These are phyloP conservation scores for Pseudochaenichthys georgianus DNA, from an alignment of 2,797 vertebrate species.

Conservation along the genomic window DNA sequence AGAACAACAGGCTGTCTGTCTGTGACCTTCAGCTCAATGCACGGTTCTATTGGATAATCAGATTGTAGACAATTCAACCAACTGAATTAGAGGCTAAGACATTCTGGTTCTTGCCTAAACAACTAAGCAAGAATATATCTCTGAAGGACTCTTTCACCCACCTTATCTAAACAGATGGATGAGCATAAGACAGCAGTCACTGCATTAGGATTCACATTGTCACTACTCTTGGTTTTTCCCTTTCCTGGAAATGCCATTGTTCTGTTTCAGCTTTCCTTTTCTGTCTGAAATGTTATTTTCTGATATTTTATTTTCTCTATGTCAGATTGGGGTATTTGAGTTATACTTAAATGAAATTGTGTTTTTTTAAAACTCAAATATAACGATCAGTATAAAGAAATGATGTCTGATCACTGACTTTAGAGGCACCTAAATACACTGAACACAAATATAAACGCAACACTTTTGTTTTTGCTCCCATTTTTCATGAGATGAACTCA, in stretches of 20 bases:
- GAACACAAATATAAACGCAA: too few relatives aligned
- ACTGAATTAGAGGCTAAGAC: too few relatives aligned
- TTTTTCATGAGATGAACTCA: too few relatives aligned
- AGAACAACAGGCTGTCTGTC: conserved; percentile 18
- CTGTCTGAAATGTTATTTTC: not conserved
- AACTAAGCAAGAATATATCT: not conserved
- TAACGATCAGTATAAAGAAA: not conserved
- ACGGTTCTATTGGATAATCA: not conserved
- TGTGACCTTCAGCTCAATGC: conserved; percentile 9
- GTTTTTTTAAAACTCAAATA: not conserved
- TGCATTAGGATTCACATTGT: not conserved
- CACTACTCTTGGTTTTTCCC: too few relatives aligned
- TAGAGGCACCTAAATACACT: too few relatives aligned
- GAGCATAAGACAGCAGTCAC: not conserved
- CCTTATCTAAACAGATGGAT: not conserved
- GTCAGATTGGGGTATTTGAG: not conserved
- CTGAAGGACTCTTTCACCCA: not conserved
- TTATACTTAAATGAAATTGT: not conserved
- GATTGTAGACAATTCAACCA: not conserved
- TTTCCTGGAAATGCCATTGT: not conserved
- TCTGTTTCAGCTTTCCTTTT: not conserved
- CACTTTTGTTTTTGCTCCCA: too few relatives aligned
- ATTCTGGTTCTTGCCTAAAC: too few relatives aligned
- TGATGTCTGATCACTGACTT: too few relatives aligned
- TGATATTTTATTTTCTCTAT: too few relatives aligned